A percentile compares a stretch with the other conserved stretches of the same genome.
Conservation (phyloP, 2,888 invertebrate genomes). For the Chalcis sispes region DNA sequence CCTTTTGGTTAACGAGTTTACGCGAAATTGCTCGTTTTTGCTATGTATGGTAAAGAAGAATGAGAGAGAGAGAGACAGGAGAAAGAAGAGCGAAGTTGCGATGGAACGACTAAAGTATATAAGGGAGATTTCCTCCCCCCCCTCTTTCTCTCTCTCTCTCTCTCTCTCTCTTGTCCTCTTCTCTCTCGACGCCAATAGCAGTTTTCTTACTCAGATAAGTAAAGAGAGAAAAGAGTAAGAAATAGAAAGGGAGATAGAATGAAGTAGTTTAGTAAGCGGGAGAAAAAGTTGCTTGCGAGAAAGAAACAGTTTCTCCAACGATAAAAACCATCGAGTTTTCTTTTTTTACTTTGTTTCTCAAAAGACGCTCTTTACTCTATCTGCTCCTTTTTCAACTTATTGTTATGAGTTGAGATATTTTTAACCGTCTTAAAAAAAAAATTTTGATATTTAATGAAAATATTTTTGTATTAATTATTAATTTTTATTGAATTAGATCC, state of each 20-base stretch:
- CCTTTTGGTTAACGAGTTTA: constrained; percentile 59
- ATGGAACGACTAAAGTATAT: constrained; percentile 36
- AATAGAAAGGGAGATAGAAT: constrained; percentile 16
- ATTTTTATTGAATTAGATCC: too few species aligned
- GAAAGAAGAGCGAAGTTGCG: constrained; percentile 34
- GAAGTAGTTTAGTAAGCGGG: constrained; percentile 37
- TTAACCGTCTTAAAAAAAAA: too few species aligned
- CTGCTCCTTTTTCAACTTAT: too few species aligned
- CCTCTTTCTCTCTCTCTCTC: too few species aligned
- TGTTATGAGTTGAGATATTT: neutral
- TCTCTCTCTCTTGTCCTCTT: too few species aligned
- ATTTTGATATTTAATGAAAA: too few species aligned
- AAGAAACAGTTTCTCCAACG: constrained; percentile 50
- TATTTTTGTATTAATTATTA: constrained; percentile 37
- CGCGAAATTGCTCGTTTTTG: constrained; percentile 60
- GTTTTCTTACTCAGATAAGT: constrained; percentile 42
- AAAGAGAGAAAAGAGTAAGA: constrained; percentile 20
- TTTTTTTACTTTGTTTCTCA: constrained; percentile 9
- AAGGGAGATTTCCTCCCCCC: constrained; percentile 38
- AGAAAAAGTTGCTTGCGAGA: constrained; percentile 44
- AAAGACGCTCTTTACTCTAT: neutral
- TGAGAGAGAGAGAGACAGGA: too few species aligned
- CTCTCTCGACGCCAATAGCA: neutral
- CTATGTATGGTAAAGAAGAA: constrained; percentile 2
- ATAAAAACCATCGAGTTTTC: constrained; percentile 50